These are phyloP conservation scores for Cheilosia pagana DNA, from an alignment of 2,888 invertebrate species.

Conservation along the genomic window DNA sequence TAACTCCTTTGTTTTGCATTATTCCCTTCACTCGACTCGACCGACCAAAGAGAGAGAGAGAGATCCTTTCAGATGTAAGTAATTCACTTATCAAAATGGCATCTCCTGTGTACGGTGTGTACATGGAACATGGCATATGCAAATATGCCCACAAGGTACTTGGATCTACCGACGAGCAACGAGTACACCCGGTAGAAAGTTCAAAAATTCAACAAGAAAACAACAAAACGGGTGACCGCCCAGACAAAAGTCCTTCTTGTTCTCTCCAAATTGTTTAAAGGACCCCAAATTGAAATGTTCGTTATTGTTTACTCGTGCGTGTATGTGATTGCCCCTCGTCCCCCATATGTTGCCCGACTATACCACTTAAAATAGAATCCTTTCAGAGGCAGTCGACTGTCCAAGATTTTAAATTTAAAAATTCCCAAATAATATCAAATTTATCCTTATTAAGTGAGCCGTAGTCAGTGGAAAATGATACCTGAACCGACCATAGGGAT, in stretches of 20 bases:
- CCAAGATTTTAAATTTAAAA: conserved; percentile 35
- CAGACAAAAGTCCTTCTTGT: conserved; percentile 9
- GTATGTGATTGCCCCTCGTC: not conserved
- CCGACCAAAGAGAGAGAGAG: not conserved
- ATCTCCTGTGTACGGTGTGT: conserved; percentile 20
- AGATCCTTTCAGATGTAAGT: conserved; percentile 52
- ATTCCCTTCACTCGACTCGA: conserved; percentile 22
- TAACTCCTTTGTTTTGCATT: conserved; percentile 56
- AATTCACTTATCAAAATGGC: conserved; percentile 50
- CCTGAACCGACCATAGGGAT: not conserved
- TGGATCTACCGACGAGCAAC: not conserved
- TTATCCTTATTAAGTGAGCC: conserved; percentile 39
- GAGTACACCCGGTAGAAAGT: conserved; percentile 29
- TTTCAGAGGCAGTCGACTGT: not conserved
- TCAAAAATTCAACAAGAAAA: conserved; percentile 57
- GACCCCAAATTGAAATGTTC: conserved; percentile 42
- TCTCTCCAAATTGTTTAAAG: conserved; percentile 33
- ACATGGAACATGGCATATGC: conserved; percentile 26
- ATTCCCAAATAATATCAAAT: conserved; percentile 46
- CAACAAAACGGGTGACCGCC: conserved; percentile 18
- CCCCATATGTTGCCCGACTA: not conserved
- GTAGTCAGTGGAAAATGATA: not conserved
- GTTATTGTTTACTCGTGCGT: conserved; percentile 34
- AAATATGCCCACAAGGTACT: conserved; percentile 42
- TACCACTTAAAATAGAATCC: conserved; percentile 1